Conservation (phyloP, 2,113 vertebrate genomes). For the Nothobranchius furzeri region DNA sequence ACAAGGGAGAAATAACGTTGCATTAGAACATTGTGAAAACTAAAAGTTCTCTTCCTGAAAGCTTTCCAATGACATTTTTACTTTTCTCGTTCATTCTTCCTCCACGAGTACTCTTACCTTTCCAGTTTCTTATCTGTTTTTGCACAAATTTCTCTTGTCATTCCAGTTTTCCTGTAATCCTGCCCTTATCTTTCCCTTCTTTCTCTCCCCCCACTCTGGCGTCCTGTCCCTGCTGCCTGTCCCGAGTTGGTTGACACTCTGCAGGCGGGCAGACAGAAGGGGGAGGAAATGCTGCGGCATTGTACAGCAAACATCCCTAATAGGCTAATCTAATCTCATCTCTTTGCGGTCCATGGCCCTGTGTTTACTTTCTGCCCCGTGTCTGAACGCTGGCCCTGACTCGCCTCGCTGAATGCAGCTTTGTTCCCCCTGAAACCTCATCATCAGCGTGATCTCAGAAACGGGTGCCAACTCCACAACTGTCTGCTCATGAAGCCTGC, state of each 20-base stretch:
- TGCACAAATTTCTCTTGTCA: neutral
- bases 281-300: slow-evolving; percentile 61
- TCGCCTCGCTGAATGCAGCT: slow-evolving; percentile 64
- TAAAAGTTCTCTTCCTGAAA: too few species aligned
- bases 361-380: slow-evolving; percentile 75
- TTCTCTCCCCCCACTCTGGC: neutral
- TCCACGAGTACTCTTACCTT: neutral
- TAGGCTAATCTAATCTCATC: slow-evolving; percentile 78
- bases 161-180: neutral
- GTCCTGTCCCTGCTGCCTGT: slow-evolving; percentile 26
- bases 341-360: slow-evolving; percentile 66
- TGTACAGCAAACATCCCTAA: slow-evolving; percentile 75
- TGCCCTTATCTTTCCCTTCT: neutral
- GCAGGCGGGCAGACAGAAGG: slow-evolving; percentile 34
- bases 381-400: slow-evolving; percentile 60
- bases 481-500: slow-evolving; percentile 48
- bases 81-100: neutral
- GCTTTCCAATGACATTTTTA: too few species aligned
- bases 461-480: slow-evolving; percentile 48
- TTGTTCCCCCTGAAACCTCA: slow-evolving; percentile 63
- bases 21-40: too few species aligned
- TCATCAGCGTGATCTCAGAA: slow-evolving; percentile 56
- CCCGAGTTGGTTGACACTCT: slow-evolving; percentile 44
- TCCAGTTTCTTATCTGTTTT: slow-evolving; percentile 3
- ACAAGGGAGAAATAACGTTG: too few species aligned